These are phyloP conservation scores for Papilio demoleus DNA, from an alignment of 2,888 invertebrate species.

Conservation along the genomic window DNA sequence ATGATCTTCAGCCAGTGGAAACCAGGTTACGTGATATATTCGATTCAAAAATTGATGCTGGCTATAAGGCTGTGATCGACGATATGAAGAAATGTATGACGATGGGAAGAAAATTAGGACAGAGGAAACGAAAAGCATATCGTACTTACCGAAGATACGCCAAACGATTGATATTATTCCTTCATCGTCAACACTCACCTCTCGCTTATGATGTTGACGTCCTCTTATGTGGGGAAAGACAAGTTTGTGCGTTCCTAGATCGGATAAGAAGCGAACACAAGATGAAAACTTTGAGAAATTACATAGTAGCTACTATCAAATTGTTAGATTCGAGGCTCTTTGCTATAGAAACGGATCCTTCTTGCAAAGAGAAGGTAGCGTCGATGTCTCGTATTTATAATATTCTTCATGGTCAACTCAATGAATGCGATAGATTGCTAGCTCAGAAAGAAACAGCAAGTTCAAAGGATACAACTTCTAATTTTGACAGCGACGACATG, in stretches of 20 bases:
- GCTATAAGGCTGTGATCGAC: slow-evolving; percentile 81
- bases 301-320: slow-evolving; percentile 80
- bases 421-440: slow-evolving; percentile 73
- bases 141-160: slow-evolving; percentile 79
- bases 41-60: slow-evolving; percentile 80
- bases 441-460: slow-evolving; percentile 65
- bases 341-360: slow-evolving; percentile 78
- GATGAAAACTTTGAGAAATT: slow-evolving; percentile 77
- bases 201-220: slow-evolving; percentile 80
- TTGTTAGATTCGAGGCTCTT: slow-evolving; percentile 77
- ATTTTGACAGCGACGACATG: slow-evolving; percentile 68
- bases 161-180: slow-evolving; percentile 74
- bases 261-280: slow-evolving; percentile 77
- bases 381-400: slow-evolving; percentile 80
- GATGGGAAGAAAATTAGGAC: slow-evolving; percentile 75
- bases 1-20: slow-evolving; percentile 76
- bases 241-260: slow-evolving; percentile 77
- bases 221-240: slow-evolving; percentile 75
- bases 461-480: slow-evolving; percentile 57
- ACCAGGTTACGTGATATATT: slow-evolving; percentile 77
- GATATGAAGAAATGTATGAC: slow-evolving; percentile 83
- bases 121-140: slow-evolving; percentile 77
- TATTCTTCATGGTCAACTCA: slow-evolving; percentile 72
- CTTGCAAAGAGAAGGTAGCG: slow-evolving; percentile 79
- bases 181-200: slow-evolving; percentile 79